Base-by-base conservation (phyloP, 2,888 invertebrate genomes). In the Adineta ricciae region DNA sequence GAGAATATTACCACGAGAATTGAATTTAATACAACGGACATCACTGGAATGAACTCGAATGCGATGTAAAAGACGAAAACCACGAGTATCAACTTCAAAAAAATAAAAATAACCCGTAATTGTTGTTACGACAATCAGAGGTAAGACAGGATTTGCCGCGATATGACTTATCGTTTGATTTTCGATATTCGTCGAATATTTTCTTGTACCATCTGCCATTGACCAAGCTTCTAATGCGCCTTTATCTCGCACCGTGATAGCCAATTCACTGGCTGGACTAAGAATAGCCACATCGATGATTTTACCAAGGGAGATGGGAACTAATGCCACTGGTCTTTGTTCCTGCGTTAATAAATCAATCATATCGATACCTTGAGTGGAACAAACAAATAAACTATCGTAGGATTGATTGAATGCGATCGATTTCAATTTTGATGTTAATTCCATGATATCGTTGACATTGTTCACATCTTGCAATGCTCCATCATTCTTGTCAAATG, bases 1-100 rank as follows among this genome's bases (percentile, higher is more conserved):
- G 16, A 85, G 46, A 32, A 85, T 8, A 24, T 50, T 85, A n/a
- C 85, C 85, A 52, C 73, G 72, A n/a, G 85, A 46, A 82, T 85
- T 85, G 36, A 85, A 85, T 83, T 83, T 85, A n/a, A 84, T 78
- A 78, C 78, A 78, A 24, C 41, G 38, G 14, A 78, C 14, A 41
- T 78, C 78, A 41, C n/a, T 78, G 21, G 41, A 41, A 78, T 78
- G 78, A 41, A 78, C 41, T n/a, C 78, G 78, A 7, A 78, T 5
- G 24, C 41, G 41, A 78, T 78, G 78, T 78, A 78, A 24, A n/a
- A 78, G 78, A n/a, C 78, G 78, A 41, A 78, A 78, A 78, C n/a
- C n/a, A 78, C 24, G n/a, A 24, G 8, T 14, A 41, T 41, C 24
- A 0, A 78, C 3, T 41, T 38, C 78, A 24, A n/a, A 78, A 41